Conservation (phyloP, 2,113 vertebrate species). For the Psittacus erithacus region DNA sequence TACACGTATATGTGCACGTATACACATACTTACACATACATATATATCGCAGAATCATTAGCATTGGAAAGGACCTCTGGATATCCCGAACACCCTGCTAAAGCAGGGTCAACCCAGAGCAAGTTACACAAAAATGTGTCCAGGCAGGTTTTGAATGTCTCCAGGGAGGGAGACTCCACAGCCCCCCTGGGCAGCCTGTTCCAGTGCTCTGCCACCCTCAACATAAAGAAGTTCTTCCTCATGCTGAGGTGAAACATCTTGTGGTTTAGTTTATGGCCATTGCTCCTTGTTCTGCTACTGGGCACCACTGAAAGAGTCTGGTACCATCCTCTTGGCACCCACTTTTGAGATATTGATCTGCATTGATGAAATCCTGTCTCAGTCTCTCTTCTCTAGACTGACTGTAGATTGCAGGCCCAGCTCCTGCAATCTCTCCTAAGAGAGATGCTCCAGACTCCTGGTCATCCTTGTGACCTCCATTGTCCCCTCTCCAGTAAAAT, state of each 20-base stretch:
- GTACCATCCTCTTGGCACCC: background rate
- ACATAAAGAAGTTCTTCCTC: background rate
- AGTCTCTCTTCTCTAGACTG: background rate
- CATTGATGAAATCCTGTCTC: background rate
- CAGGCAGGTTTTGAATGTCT: background rate
- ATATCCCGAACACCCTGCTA: background rate
- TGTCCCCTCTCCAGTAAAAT: background rate
- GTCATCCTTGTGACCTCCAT: background rate
- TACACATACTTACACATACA: background rate
- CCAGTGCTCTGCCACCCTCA: background rate
- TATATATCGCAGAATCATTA: background rate
- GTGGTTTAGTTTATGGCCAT: background rate
- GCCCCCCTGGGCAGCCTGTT: background rate
- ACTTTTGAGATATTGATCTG: background rate
- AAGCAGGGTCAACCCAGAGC: background rate
- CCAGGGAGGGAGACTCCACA: background rate
- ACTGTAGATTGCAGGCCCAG: background rate
- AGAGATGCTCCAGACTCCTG: background rate
- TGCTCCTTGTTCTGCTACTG: background rate
- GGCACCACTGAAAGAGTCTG: background rate
- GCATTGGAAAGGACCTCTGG: background rate
- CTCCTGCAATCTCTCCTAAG: background rate
- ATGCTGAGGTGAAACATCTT: background rate
- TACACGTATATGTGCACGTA: background rate
- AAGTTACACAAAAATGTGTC: background rate